These are phyloP conservation scores for Nesogale talazaci DNA, from an alignment of 2,113 vertebrate species.

Conservation along the genomic window DNA sequence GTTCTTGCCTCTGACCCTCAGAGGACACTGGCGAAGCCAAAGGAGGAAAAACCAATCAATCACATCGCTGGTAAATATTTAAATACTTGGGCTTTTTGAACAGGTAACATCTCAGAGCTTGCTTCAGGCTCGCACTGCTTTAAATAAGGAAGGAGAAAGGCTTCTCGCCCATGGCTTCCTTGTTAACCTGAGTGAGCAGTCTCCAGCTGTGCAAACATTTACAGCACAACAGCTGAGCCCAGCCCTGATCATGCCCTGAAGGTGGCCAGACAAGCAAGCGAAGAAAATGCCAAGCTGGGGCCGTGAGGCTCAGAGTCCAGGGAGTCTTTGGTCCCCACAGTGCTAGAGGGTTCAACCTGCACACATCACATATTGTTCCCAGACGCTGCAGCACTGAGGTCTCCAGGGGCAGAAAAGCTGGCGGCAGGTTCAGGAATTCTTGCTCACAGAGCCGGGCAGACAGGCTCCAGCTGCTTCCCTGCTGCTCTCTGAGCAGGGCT, in stretches of 20 bases:
- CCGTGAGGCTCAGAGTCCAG: neutral
- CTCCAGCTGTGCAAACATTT: neutral
- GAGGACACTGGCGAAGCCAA: neutral
- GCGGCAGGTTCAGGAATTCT: slow-evolving; percentile 45
- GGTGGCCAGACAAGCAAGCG: neutral
- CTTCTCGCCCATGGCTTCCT: neutral
- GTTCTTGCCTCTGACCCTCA: neutral
- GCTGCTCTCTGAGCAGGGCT: neutral
- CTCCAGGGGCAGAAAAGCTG: slow-evolving; percentile 37
- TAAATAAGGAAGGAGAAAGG: neutral
- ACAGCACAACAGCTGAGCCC: neutral
- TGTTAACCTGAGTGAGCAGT: neutral
- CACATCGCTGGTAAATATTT: slow-evolving; percentile 49
- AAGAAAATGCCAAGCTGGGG: too few relatives aligned
- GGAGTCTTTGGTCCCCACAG: neutral
- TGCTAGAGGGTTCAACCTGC: neutral
- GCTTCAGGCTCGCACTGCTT: neutral
- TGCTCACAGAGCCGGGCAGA: neutral
- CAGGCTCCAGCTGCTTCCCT: neutral
- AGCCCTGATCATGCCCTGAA: neutral
- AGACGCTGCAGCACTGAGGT: neutral
- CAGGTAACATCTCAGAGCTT: slow-evolving; percentile 32
- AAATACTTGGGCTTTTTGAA: slow-evolving; percentile 42
- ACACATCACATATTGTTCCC: neutral
- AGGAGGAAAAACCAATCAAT: neutral